Percentiles rank a stretch among this genome's conserved stretches.
Evolutionary conservation across 2,888 invertebrate genomes (phyloP).

Genomic region (Lasiommata megera): DNA sequence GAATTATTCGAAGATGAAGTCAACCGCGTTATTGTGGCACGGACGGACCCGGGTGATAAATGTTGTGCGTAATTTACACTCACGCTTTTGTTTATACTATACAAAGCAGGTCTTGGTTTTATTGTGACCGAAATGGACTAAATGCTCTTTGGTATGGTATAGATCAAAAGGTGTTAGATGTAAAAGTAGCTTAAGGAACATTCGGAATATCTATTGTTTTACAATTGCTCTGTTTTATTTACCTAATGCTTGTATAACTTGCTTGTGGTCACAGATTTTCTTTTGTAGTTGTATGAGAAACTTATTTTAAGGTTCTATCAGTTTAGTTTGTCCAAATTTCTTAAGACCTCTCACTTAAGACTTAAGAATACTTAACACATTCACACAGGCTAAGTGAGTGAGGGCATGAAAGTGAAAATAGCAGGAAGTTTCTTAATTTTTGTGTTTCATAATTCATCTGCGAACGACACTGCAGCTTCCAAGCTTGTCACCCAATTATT

Average conservation of each 20-base stretch:
- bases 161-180: slow-evolving; percentile 9
- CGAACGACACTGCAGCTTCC: too few species aligned
- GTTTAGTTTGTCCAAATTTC: too few species aligned
- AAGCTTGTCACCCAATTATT: too few species aligned
- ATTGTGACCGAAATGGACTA: slow-evolving; percentile 32
- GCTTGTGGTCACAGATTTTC: too few species aligned
- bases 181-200: not conserved
- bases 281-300: too few species aligned
- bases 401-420: too few species aligned
- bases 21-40: slow-evolving; percentile 77
- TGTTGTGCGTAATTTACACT: slow-evolving; percentile 74
- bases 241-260: not conserved
- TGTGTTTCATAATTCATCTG: too few species aligned
- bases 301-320: too few species aligned
- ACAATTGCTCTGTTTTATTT: not conserved
- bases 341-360: too few species aligned
- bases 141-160: slow-evolving; percentile 21
- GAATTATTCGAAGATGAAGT: slow-evolving; percentile 80
- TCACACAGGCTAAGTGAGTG: too few species aligned
- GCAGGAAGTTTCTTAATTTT: too few species aligned
- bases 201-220: not conserved
- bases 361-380: too few species aligned
- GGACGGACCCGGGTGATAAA: slow-evolving; percentile 64
- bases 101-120: slow-evolving; percentile 38
- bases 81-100: slow-evolving; percentile 54